These are phyloP conservation scores for Plumapathes pennacea DNA, from an alignment of 92 coral and sea anemone species.

Conservation along the genomic window DNA sequence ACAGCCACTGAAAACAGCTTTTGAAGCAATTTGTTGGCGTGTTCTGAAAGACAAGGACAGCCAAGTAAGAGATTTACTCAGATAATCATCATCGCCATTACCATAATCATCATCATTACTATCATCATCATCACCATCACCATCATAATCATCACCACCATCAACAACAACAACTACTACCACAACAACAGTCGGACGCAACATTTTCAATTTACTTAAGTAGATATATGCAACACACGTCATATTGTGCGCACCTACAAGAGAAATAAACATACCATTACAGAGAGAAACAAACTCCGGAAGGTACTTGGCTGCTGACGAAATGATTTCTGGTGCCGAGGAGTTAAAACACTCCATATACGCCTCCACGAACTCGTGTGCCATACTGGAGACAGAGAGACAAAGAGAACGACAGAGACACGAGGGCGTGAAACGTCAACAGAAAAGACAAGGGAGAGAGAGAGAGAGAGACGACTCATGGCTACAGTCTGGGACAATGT, in stretches of 20 bases:
- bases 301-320: constrained; percentile 80
- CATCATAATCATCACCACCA: background rate
- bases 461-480: background rate
- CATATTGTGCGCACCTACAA: too few relatives aligned
- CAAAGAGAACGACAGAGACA: background rate
- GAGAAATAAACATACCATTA: constrained; percentile 68
- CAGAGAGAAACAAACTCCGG: constrained; percentile 82
- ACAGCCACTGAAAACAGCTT: constrained; percentile 83
- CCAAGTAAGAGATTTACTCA: too few relatives aligned
- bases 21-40: constrained; percentile 64
- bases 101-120: too few relatives aligned
- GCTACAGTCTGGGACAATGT: too few relatives aligned
- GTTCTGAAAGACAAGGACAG: constrained; percentile 44
- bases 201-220: background rate
- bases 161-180: background rate
- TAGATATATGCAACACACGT: background rate
- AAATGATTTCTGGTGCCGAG: constrained; percentile 63
- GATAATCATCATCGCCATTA: too few relatives aligned
- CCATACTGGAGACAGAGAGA: constrained; percentile 52
- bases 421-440: background rate
- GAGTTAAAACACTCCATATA: constrained; percentile 91
- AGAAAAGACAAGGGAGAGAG: background rate
- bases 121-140: background rate
- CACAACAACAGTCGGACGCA: background rate
- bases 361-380: constrained; percentile 69